These are phyloP conservation scores for Microcebus ravelobensis DNA, from an alignment of 2,113 vertebrate genomes.

Conservation along the genomic window DNA sequence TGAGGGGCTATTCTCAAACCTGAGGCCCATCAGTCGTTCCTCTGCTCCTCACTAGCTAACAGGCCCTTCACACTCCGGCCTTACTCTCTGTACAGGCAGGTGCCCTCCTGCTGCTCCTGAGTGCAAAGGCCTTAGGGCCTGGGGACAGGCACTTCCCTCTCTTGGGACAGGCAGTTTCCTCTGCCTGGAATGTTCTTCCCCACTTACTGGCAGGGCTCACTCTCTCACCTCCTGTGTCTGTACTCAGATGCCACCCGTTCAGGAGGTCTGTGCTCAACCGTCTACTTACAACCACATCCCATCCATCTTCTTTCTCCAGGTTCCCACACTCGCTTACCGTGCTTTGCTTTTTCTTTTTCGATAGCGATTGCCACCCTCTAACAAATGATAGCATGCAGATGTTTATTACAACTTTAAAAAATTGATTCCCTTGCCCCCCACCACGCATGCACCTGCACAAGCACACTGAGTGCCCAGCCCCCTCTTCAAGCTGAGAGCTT, in stretches of 20 bases:
- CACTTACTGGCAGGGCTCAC: background rate
- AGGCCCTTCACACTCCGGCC: background rate
- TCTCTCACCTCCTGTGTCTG: background rate
- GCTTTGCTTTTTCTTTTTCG: background rate
- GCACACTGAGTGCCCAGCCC: background rate
- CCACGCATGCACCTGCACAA: fast-evolving
- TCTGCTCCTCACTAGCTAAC: background rate
- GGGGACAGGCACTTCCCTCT: background rate
- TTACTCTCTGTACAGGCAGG: no score
- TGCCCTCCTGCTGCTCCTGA: background rate
- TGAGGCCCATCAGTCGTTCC: background rate
- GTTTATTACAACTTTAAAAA: background rate
- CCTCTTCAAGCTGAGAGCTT: background rate
- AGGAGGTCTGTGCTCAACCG: fast-evolving
- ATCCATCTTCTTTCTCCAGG: background rate
- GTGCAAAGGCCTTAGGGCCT: background rate
- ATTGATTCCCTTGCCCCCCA: fast-evolving
- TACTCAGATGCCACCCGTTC: background rate
- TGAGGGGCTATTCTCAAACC: background rate
- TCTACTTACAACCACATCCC: background rate
- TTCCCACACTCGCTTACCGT: background rate
- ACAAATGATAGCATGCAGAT: background rate
- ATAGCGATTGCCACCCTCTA: background rate
- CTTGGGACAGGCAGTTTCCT: background rate
- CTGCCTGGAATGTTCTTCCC: background rate